A percentile compares a stretch with the other conserved stretches of the same genome.
Evolutionary conservation across 2,113 vertebrate genomes (phyloP).

Genomic region (Chloropsis cyanopogon): DNA sequence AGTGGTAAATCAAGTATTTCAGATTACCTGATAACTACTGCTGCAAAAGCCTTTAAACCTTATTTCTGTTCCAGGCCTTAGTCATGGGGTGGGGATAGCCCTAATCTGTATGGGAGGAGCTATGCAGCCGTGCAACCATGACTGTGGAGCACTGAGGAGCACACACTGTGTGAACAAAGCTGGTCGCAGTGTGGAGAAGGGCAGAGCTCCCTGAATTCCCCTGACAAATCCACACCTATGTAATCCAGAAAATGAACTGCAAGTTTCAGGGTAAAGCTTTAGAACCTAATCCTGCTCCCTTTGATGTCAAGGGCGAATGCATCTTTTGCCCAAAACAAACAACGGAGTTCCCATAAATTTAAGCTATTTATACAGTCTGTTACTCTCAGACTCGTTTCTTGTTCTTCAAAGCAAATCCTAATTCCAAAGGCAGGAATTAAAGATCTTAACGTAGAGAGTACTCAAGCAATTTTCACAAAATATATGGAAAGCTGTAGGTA

Average conservation of each 20-base stretch:
- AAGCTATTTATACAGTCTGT: not conserved
- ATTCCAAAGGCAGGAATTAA: not conserved
- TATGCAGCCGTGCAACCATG: not conserved
- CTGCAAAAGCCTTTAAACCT: not conserved
- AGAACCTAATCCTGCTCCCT: not conserved
- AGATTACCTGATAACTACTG: not conserved
- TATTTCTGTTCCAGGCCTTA: not conserved
- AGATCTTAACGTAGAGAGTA: not conserved
- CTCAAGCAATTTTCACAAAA: not conserved
- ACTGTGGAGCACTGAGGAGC: not conserved
- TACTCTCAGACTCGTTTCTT: not conserved
- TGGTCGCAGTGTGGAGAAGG: not conserved
- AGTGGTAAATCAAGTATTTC: not conserved
- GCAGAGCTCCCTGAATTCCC: not conserved
- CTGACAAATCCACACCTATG: not conserved
- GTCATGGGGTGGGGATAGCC: not conserved
- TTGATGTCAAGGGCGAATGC: not conserved
- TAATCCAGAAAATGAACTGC: not conserved
- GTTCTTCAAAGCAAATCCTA: not conserved
- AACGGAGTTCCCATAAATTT: not conserved
- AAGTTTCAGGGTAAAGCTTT: not conserved
- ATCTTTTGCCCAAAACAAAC: not conserved
- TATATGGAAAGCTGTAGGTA: not conserved
- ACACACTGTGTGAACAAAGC: not conserved
- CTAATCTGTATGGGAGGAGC: conserved; percentile 5